These are phyloP conservation scores for Esox lucius DNA, from an alignment of 2,797 vertebrate genomes.

Conservation along the genomic window DNA sequence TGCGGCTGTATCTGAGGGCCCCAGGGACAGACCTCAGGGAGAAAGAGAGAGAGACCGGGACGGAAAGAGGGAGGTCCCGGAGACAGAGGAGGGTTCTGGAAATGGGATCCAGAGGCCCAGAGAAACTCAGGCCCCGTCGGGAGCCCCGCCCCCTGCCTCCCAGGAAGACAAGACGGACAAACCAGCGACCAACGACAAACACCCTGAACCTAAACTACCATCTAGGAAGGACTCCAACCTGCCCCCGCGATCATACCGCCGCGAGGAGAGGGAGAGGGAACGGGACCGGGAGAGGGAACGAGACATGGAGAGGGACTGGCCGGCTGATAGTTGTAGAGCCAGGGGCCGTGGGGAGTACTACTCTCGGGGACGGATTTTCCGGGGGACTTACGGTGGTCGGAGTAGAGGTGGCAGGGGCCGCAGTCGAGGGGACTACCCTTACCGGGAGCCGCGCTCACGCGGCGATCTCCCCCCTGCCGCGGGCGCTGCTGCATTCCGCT, in stretches of 20 bases:
- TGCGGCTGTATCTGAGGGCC: conserved; percentile 61
- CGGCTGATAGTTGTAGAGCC: conserved; percentile 85
- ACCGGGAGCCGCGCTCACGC: conserved; percentile 87
- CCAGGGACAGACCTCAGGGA: conserved; percentile 64
- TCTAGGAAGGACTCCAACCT: conserved; percentile 82
- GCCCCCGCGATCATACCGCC: conserved; percentile 86
- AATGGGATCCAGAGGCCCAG: conserved; percentile 54
- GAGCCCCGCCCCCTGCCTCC: conserved; percentile 73
- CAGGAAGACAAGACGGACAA: conserved; percentile 87
- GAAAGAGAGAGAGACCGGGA: conserved; percentile 3
- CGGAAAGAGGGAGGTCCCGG: conserved; percentile 73
- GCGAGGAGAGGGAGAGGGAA: conserved; percentile 85
- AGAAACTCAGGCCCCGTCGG: conserved; percentile 68
- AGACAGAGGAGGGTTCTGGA: conserved; percentile 52
- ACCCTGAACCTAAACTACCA: conserved; percentile 80
- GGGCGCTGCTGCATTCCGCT: conserved; percentile 79
- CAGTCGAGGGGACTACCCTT: conserved; percentile 88
- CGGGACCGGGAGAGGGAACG: conserved; percentile 64
- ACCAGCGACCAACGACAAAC: conserved; percentile 76
- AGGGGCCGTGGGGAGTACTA: conserved; percentile 97
- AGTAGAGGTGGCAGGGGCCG: conserved; percentile 85
- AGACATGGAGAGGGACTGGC: conserved; percentile 81
- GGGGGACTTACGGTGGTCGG: conserved; percentile 91
- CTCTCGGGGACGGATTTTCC: conserved; percentile 92
- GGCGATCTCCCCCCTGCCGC: conserved; percentile 75